Evolutionary conservation across 2,888 invertebrate species (phyloP).

Genomic region (Stenotaenia linearis): DNA sequence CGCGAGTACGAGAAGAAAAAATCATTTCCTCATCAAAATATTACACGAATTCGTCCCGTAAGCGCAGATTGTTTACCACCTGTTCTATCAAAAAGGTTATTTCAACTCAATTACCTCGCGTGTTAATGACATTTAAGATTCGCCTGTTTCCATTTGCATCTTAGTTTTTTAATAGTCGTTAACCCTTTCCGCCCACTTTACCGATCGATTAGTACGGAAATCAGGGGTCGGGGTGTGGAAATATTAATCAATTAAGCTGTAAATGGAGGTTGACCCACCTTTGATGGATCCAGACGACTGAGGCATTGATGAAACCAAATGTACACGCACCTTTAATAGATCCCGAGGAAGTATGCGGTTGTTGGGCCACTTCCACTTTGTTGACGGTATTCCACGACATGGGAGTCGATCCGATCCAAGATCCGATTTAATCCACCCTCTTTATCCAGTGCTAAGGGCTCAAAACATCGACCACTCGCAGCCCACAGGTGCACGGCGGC

Average conservation of each 20-base stretch:
- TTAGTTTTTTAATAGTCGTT: too few relatives aligned
- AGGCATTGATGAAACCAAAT: slow-evolving; percentile 17
- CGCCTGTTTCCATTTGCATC: too few relatives aligned
- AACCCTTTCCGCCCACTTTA: too few relatives aligned
- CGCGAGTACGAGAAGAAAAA: background rate
- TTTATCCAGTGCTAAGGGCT: background rate
- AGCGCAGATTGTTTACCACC: background rate
- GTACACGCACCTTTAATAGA: slow-evolving; percentile 31
- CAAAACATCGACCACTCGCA: background rate
- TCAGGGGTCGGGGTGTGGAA: too few relatives aligned
- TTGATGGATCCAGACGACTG: slow-evolving; percentile 17
- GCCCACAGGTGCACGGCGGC: background rate
- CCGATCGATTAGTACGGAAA: too few relatives aligned
- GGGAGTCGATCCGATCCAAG: slow-evolving; percentile 11
- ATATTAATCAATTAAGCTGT: background rate
- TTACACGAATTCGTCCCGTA: background rate
- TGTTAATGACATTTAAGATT: background rate
- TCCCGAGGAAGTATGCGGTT: slow-evolving; percentile 32
- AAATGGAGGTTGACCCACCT: slow-evolving; percentile 13
- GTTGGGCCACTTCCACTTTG: slow-evolving; percentile 32
- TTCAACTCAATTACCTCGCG: background rate
- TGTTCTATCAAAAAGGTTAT: background rate
- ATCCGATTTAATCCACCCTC: background rate
- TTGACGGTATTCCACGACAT: slow-evolving; percentile 32
- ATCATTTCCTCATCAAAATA: background rate